Percentiles rank a stretch among this genome's conserved stretches.
Evolutionary conservation across 2,888 invertebrate species (phyloP).

Genomic region (Dasysyrphus albostriatus): DNA sequence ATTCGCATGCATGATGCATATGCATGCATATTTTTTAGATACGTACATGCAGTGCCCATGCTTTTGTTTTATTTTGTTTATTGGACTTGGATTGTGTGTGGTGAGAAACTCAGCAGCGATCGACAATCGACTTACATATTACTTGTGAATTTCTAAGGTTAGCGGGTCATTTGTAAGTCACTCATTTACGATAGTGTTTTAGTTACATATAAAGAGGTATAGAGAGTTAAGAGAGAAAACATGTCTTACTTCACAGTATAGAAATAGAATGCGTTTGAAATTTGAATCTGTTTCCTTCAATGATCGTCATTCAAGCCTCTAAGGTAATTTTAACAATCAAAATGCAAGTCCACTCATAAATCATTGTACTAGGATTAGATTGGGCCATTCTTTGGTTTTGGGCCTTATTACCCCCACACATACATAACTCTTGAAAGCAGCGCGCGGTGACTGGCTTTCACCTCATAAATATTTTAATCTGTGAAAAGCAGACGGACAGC

Average conservation of each 20-base stretch:
- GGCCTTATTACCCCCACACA: slow-evolving; percentile 61
- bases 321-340: slow-evolving; percentile 39
- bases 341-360: slow-evolving; percentile 59
- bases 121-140: neutral
- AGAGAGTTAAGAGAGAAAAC: neutral
- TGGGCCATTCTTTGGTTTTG: slow-evolving; percentile 61
- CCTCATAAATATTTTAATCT: slow-evolving; percentile 76
- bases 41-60: slow-evolving; percentile 7
- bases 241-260: neutral
- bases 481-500: slow-evolving; percentile 53
- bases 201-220: neutral
- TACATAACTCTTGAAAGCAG: slow-evolving; percentile 18
- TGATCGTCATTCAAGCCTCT: slow-evolving; percentile 43
- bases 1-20: slow-evolving; percentile 35
- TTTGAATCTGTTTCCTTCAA: neutral
- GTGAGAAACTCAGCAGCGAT: slow-evolving; percentile 44
- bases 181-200: slow-evolving; percentile 55
- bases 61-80: slow-evolving; percentile 44
- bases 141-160: slow-evolving; percentile 55
- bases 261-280: slow-evolving; percentile 4
- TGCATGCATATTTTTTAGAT: slow-evolving; percentile 21
- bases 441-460: slow-evolving; percentile 60
- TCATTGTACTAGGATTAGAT: slow-evolving; percentile 68
- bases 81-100: neutral
- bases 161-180: slow-evolving; percentile 46